Evolutionary conservation across 2,113 vertebrate species (phyloP).

Genomic region (Bubo bubo): DNA sequence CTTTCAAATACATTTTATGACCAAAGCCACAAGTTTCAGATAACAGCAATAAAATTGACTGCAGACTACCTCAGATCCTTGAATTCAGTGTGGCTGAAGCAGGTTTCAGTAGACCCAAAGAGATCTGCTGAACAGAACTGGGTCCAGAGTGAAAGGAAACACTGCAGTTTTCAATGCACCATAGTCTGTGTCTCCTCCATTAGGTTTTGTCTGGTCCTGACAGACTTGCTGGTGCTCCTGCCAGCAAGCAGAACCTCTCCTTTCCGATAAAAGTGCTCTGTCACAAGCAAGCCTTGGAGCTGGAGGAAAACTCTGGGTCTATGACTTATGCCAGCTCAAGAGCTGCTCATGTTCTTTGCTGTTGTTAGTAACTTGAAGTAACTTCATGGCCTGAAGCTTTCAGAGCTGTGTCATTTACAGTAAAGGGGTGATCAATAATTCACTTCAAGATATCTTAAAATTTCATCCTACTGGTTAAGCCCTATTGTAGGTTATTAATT

Average conservation of each 20-base stretch:
- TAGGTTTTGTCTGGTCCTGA: not conserved
- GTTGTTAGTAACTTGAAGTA: not conserved
- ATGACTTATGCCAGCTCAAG: not conserved
- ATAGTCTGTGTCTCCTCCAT: not conserved
- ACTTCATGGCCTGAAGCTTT: not conserved
- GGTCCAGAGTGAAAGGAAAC: not conserved
- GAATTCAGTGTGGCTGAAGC: accelerated
- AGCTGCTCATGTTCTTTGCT: not conserved
- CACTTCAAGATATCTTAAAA: not conserved
- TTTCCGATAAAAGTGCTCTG: not conserved
- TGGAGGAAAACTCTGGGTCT: not conserved
- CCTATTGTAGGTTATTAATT: not conserved
- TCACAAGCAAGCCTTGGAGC: not conserved
- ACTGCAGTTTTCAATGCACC: not conserved
- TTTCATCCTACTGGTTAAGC: not conserved
- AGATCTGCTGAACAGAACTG: not conserved
- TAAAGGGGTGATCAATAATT: constrained; percentile 29
- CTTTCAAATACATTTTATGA: not conserved
- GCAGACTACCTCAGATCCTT: not conserved
- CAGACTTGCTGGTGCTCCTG: not conserved
- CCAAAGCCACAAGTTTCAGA: not conserved
- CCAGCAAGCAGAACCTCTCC: not conserved
- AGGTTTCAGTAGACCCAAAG: not conserved
- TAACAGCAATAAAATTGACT: not conserved
- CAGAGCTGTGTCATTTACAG: not conserved